Evolutionary conservation across 2,113 vertebrate genomes (phyloP), one percentile per base, ranked within the genome.

Genomic region (Coryphaenoides rupestris): DNA sequence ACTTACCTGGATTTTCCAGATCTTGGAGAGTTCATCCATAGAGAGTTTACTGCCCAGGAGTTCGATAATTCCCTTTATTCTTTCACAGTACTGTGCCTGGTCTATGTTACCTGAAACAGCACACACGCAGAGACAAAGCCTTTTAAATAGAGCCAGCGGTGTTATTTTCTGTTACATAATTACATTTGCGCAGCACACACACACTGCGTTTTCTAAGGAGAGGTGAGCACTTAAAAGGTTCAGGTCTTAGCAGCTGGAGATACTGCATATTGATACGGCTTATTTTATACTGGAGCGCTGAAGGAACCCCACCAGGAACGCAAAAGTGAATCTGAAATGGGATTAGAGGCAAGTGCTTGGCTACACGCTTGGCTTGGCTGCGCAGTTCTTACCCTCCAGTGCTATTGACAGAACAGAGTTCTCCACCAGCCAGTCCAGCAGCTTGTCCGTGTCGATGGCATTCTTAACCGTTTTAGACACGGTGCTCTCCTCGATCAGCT

Each of bases 61-160:
- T 86, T 99, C 97, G 87, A 99, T 98, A 84, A 99, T 99, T 89
- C 96, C 97, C 87, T 98, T 98, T 86, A 99, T 98, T 70, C 96
- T 93, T 80, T 99, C 96, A 90, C 97, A 99, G 84, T 99, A 99
- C 57, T 99, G 97, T 0, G 96, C 96, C 81, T 99, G 97, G 83
- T 98, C 97, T 87, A 99, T 99, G 74, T 99, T 99, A 67, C 97
- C 97, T 99, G 80, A 12, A 14, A 87, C 12, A 66, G 12, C 65
- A 66, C 33, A 40, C 9, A 66, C 33, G 13, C 9, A 40, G 33
- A 40, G 33, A 40, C 33, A 40, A 40, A 7, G 13, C 9, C 33
- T 40, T 40, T 40, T 13, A 40, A 40, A 10, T 6, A 10, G 13
- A 40, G 33, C 33, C 13, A 12, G 7, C 33, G 1, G 9, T 40